Conservation (phyloP, 1,140 invertebrate species). For the Drosophila pachea region DNA sequence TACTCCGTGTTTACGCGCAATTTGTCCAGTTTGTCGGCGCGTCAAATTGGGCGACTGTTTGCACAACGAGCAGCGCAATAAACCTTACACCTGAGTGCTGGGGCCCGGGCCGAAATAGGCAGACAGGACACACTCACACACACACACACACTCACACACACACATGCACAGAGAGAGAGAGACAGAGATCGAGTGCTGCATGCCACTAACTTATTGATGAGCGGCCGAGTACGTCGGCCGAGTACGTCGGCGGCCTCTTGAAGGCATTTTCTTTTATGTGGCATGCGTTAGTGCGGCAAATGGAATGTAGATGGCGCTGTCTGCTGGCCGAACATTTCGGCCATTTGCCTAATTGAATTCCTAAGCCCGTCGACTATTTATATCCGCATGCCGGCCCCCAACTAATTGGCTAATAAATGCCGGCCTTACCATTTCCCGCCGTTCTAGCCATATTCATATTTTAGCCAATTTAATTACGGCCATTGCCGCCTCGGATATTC, state of each 20-base stretch:
- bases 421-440: constrained; percentile 6
- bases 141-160: constrained; percentile 16
- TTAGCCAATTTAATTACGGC: constrained; percentile 1
- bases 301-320: constrained; percentile 3
- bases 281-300: constrained; percentile 14
- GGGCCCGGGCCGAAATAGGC: background rate
- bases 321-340: constrained; percentile 13
- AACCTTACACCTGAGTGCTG: constrained; percentile 28
- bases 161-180: constrained; percentile 26
- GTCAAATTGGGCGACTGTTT: constrained; percentile 38
- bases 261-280: constrained; percentile 25
- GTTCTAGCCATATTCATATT: background rate
- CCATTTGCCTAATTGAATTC: constrained; percentile 69
- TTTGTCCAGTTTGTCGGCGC: constrained; percentile 52
- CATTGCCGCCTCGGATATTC: background rate
- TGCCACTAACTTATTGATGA: constrained; percentile 56
- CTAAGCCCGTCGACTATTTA: constrained; percentile 29
- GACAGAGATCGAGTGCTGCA: constrained; percentile 30
- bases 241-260: background rate
- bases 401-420: constrained; percentile 4
- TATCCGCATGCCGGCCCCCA: constrained; percentile 2
- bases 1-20: constrained; percentile 53
- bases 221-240: background rate
- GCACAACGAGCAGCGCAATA: constrained; percentile 13
- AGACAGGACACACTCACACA: background rate